These are phyloP conservation scores for Periophthalmus modestus DNA, from an alignment of 2,113 vertebrate genomes.

Conservation along the genomic window DNA sequence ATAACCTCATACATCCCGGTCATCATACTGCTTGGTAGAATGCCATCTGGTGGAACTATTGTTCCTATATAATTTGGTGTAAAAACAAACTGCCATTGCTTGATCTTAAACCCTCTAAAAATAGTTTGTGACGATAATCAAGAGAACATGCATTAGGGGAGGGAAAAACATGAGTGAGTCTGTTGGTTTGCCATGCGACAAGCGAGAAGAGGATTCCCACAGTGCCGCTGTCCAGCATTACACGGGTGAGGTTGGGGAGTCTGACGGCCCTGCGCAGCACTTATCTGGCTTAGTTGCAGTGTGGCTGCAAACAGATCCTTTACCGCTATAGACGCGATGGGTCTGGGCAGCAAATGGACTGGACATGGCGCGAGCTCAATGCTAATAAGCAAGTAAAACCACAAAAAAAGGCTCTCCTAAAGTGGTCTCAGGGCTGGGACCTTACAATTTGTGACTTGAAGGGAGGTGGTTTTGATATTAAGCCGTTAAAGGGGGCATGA, in stretches of 20 bases:
- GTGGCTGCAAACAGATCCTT: constrained; percentile 62
- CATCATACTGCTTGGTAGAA: no score
- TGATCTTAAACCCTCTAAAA: constrained; percentile 51
- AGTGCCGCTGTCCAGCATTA: constrained; percentile 67
- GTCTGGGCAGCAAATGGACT: constrained; percentile 59
- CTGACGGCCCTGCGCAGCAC: constrained; percentile 62
- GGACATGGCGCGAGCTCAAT: constrained; percentile 34
- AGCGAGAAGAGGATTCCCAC: constrained; percentile 56
- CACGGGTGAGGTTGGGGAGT: constrained; percentile 53
- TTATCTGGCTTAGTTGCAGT: constrained; percentile 72
- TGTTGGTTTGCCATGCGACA: constrained; percentile 67
- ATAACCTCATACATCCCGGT: no score
- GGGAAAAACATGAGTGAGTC: constrained; percentile 30
- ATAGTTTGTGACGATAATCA: constrained; percentile 51
- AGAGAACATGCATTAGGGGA: constrained; percentile 15
- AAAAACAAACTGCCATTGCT: constrained; percentile 15
- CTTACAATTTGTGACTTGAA: neutral
- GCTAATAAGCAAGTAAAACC: constrained; percentile 47
- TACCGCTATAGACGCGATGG: constrained; percentile 59
- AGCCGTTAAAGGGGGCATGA: neutral
- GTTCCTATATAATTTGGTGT: no score
- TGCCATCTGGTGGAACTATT: no score
- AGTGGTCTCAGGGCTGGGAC: constrained; percentile 10
- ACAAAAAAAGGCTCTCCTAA: neutral
- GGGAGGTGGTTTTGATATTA: neutral